These are phyloP conservation scores for Anabacerthia variegaticeps DNA, from an alignment of 2,797 vertebrate species.

Conservation along the genomic window DNA sequence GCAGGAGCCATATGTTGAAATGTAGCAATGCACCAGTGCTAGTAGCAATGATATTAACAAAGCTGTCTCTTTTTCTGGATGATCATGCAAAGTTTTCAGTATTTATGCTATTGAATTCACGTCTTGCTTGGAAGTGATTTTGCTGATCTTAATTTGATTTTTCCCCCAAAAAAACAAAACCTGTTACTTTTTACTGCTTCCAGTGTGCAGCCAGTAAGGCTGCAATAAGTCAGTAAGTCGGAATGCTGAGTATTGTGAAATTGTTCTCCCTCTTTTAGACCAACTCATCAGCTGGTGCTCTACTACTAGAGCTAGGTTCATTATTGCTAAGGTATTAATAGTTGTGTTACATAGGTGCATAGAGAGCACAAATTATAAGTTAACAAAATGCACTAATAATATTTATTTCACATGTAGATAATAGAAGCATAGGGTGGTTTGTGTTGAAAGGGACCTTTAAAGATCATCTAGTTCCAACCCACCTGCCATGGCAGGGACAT, in stretches of 20 bases:
- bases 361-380: background rate
- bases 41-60: constrained; percentile 47
- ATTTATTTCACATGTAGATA: background rate
- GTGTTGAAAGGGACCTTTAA: background rate
- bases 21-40: constrained; percentile 4
- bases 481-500: background rate
- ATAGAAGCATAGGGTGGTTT: background rate
- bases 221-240: background rate
- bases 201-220: background rate
- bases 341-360: background rate
- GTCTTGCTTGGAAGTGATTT: constrained; percentile 37
- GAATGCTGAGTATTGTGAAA: background rate
- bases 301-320: background rate
- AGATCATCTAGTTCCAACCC: background rate
- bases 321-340: background rate
- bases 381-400: background rate
- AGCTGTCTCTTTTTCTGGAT: constrained; percentile 40
- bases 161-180: background rate
- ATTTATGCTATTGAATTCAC: constrained; percentile 28
- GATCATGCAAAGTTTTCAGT: constrained; percentile 28
- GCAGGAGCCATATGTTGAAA: constrained; percentile 36
- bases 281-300: background rate
- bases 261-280: background rate
- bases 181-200: background rate
- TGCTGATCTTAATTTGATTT: constrained; percentile 23